Evolutionary conservation across 2,888 invertebrate genomes (phyloP).

Genomic region (Lochmaea crataegi): DNA sequence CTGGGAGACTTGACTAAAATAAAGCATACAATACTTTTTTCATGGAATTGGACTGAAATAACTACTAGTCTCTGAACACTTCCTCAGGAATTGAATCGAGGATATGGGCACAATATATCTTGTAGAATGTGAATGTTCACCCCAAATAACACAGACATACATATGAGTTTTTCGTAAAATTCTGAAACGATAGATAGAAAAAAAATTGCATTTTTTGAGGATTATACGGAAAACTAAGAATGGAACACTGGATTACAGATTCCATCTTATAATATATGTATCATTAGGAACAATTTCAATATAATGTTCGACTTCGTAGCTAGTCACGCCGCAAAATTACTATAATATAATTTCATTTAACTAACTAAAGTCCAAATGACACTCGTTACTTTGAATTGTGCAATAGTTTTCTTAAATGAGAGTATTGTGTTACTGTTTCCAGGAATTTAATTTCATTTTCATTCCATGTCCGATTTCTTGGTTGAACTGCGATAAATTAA

Average conservation of each 20-base stretch:
- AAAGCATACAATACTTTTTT: too few species aligned
- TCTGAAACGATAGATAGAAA: too few species aligned
- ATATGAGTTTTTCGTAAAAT: too few species aligned
- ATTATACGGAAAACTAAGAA: not conserved
- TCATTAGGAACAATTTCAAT: constrained; percentile 28
- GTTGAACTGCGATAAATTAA: constrained; percentile 34
- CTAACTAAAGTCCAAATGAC: constrained; percentile 35
- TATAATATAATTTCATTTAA: constrained; percentile 35
- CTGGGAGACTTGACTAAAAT: too few species aligned
- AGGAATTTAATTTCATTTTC: constrained; percentile 37
- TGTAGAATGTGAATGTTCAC: too few species aligned
- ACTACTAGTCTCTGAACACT: too few species aligned
- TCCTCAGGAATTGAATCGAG: too few species aligned
- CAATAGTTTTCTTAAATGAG: constrained; percentile 36
- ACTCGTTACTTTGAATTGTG: constrained; percentile 35
- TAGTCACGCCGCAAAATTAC: constrained; percentile 32
- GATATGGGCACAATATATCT: too few species aligned
- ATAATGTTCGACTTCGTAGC: constrained; percentile 31
- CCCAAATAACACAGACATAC: too few species aligned
- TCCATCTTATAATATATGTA: constrained; percentile 4
- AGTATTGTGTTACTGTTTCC: constrained; percentile 35
- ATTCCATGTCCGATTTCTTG: constrained; percentile 33
- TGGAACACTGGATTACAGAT: constrained; percentile 6
- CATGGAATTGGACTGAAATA: too few species aligned
- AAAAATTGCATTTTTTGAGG: too few species aligned